Conservation (phyloP, 1,140 invertebrate genomes). For the Pachyrhynchus sulphureomaculatus region DNA sequence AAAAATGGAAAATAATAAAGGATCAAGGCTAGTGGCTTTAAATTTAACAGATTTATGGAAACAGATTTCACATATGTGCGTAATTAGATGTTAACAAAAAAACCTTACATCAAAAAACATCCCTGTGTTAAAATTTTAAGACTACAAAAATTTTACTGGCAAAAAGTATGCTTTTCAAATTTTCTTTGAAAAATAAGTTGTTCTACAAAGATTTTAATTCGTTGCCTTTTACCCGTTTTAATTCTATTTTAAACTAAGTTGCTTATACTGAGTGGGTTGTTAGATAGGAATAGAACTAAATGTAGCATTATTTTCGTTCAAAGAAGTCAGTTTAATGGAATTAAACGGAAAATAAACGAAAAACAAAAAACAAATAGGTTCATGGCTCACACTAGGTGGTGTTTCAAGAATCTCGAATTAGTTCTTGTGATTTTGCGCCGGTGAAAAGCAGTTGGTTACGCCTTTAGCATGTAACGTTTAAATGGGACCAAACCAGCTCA, state of each 20-base stretch:
- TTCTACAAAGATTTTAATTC: no score
- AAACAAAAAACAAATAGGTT: conserved; percentile 31
- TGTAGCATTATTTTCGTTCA: neutral
- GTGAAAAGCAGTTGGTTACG: conserved; percentile 31
- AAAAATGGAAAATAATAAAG: no score
- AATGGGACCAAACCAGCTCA: conserved; percentile 30
- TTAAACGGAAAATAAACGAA: conserved; percentile 23
- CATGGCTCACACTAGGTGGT: conserved; percentile 30
- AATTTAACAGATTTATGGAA: no score
- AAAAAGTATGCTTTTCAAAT: no score
- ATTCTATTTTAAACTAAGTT: neutral
- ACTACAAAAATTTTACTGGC: no score
- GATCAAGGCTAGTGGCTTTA: no score
- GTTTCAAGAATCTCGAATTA: conserved; percentile 33
- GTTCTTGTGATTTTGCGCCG: conserved; percentile 31
- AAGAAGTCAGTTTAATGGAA: conserved; percentile 7
- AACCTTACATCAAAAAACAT: no score
- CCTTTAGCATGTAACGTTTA: conserved; percentile 32
- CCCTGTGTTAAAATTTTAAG: no score
- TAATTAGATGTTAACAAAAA: no score
- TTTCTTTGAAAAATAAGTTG: no score
- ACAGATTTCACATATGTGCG: no score
- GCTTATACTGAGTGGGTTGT: neutral
- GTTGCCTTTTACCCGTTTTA: no score
- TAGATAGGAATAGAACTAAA: neutral